phyloP scores from a whole-genome alignment of 2,888 invertebrate genomes.

The Carterocephalus palaemon region DNA sequence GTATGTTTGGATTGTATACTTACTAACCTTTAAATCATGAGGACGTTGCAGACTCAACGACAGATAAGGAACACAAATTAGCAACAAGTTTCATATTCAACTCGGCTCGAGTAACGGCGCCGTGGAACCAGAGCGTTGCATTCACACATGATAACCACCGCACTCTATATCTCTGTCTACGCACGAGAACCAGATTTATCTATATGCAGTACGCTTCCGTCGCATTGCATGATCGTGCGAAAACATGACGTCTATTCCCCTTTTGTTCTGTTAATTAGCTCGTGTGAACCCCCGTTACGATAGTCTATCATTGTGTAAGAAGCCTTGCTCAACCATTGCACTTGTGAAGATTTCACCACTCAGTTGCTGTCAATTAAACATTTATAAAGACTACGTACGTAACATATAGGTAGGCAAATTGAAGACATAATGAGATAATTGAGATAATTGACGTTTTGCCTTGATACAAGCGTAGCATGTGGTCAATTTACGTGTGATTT shows the following conservation, averaged over 20 bases:
- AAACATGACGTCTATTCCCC: slow-evolving; percentile 21
- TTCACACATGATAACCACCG: slow-evolving; percentile 65
- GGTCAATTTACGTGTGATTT: too few relatives aligned
- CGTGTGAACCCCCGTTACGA: slow-evolving; percentile 12
- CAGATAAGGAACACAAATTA: slow-evolving; percentile 23
- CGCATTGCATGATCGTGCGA: slow-evolving; percentile 42
- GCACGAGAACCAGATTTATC: slow-evolving; percentile 52
- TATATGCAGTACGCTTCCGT: slow-evolving; percentile 56
- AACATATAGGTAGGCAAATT: neutral
- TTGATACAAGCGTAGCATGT: too few relatives aligned
- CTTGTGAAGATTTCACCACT: slow-evolving; percentile 3
- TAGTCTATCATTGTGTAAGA: slow-evolving; percentile 10
- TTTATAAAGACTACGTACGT: slow-evolving; percentile 1
- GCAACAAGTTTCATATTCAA: slow-evolving; percentile 32
- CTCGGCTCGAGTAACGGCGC: slow-evolving; percentile 45
- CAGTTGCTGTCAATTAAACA: slow-evolving; percentile 1
- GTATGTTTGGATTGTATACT: too few relatives aligned
- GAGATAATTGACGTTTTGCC: too few relatives aligned
- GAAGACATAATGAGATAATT: too few relatives aligned
- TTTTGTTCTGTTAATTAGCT: slow-evolving; percentile 24
- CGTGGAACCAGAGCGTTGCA: slow-evolving; percentile 64
- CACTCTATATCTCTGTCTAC: slow-evolving; percentile 48
- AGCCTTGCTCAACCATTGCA: slow-evolving; percentile 14
- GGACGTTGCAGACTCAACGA: too few relatives aligned
- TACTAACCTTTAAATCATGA: too few relatives aligned